These are phyloP conservation scores for Momotus momota DNA, from an alignment of 2,797 vertebrate genomes.

Conservation along the genomic window DNA sequence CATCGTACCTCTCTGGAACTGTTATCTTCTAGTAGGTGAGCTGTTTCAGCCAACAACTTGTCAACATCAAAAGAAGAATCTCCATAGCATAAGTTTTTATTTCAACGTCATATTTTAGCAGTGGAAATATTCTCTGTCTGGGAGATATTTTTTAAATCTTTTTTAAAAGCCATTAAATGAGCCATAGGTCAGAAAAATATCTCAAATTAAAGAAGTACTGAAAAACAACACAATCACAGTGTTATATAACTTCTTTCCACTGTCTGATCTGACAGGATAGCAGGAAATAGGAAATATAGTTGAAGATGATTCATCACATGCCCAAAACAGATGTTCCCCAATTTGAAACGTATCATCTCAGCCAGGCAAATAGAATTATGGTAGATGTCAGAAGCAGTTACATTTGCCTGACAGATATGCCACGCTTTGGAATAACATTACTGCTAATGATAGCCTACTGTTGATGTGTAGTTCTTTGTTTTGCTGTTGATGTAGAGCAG, in stretches of 20 bases:
- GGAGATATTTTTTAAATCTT: not conserved
- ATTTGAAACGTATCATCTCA: slow-evolving; percentile 18
- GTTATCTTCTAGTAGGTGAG: not conserved
- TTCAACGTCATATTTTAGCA: not conserved
- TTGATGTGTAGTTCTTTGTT: slow-evolving; percentile 42
- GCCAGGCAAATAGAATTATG: slow-evolving; percentile 23
- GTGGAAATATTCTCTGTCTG: not conserved
- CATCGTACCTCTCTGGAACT: not conserved
- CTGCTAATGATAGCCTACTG: slow-evolving; percentile 56
- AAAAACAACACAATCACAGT: not conserved
- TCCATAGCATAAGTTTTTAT: not conserved
- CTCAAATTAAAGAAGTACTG: not conserved
- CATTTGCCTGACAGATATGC: slow-evolving; percentile 46
- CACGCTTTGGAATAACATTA: slow-evolving; percentile 45
- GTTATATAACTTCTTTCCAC: slow-evolving; percentile 27
- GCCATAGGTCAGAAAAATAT: not conserved
- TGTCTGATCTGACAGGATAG: slow-evolving; percentile 18
- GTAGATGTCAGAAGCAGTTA: slow-evolving; percentile 50
- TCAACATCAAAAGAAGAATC: not conserved
- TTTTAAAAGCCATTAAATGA: not conserved
- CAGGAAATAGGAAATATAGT: slow-evolving; percentile 40
- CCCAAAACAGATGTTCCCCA: slow-evolving; percentile 34
- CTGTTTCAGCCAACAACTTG: not conserved
- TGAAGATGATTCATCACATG: slow-evolving; percentile 48
- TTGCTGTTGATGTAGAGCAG: slow-evolving; percentile 45